Base-by-base conservation (phyloP, 2,797 vertebrate species). In the Myripristis jacobus region DNA sequence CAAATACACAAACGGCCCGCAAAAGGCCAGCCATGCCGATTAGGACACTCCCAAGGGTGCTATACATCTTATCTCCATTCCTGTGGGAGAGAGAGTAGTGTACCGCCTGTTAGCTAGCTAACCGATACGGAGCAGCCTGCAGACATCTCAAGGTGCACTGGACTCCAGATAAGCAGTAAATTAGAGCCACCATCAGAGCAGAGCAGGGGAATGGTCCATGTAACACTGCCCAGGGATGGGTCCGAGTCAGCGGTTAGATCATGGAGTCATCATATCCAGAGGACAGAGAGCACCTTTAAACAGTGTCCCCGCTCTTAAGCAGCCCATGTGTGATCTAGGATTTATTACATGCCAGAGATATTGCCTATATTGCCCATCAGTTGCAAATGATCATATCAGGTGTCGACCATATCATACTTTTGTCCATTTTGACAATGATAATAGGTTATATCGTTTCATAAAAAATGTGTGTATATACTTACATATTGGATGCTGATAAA, bases 161-260 rank as follows among this genome's bases (percentile, higher is more conserved):
- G 38, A 58, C 54, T 64, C 44, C 76, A 65, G 79, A 77, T 73
- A 68, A 83, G 81, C 63, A 36, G 44, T 29, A 53, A 67, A 84
- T 79, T 65, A 76, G 65, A 79, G 46, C 4, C 46, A 59, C 36
- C 9, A 52, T 27, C 34, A 50, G 41, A 19, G 58, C 51, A 1
- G 18, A 51, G n/a, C 22, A 2, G 22, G 55, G 50, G 51, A 43
- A 8, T 0, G 13, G 66, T 57, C 53, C n/a, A 4, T 41, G 70
- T 69, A 15, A 25, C 7, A 15, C 31, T 15, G 51, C 57, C 70
- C 21, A 1, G 1, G 68, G 71, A 71, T 63, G 31, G 4, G 25
- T 48, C 58, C 59, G 53, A 65, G 50, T 38, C 64, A 22, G 50
- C 7, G 1, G 31, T 60, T 52, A 60, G 59, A 65, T 54, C 31